These are phyloP conservation scores for Gastrophysa polygoni DNA, from an alignment of 2,888 invertebrate genomes.

Conservation along the genomic window DNA sequence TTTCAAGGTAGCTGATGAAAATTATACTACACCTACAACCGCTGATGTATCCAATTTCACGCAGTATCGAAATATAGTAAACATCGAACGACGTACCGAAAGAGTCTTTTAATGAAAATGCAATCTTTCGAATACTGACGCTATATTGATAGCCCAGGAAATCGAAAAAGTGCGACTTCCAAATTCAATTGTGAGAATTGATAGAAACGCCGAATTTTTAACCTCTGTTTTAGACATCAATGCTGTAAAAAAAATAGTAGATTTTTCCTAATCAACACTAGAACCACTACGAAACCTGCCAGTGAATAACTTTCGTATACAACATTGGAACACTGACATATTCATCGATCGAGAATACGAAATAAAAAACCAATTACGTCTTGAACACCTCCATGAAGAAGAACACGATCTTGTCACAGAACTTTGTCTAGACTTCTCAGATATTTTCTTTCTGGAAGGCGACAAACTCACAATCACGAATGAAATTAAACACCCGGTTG, in stretches of 20 bases:
- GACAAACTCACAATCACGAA: constrained; percentile 12
- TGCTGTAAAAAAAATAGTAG: background rate
- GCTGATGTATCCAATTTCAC: background rate
- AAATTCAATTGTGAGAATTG: constrained; percentile 13
- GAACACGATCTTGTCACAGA: background rate
- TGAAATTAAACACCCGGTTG: background rate
- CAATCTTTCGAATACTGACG: background rate
- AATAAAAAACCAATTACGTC: constrained; percentile 9
- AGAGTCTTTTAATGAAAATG: background rate
- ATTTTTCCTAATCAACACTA: background rate
- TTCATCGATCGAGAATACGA: background rate
- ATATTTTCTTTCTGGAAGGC: constrained; percentile 9
- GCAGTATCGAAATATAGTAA: background rate
- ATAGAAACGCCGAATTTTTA: constrained; percentile 5
- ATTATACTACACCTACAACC: background rate
- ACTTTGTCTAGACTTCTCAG: constrained; percentile 4
- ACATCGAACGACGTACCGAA: background rate
- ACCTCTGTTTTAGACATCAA: constrained; percentile 15
- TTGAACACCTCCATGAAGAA: constrained; percentile 9
- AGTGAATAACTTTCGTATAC: background rate
- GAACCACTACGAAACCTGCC: background rate
- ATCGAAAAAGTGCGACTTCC: constrained; percentile 4
- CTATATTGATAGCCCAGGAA: constrained; percentile 5
- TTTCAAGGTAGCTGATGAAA: background rate
- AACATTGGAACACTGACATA: background rate